Evolutionary conservation across 2,113 vertebrate species (phyloP).

Genomic region (Cynocephalus volans): DNA sequence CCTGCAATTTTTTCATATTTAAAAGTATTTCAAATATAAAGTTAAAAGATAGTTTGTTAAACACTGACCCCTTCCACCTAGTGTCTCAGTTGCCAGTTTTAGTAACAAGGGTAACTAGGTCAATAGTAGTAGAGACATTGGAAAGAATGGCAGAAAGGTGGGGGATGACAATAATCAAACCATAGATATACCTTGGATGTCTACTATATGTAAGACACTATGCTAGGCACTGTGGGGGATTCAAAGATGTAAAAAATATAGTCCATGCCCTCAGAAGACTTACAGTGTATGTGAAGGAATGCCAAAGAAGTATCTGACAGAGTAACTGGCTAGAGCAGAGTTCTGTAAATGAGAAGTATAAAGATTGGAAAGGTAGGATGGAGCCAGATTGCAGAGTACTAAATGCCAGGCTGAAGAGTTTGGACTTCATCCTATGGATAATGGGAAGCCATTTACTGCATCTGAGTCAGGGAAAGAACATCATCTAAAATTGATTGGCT

Average conservation of each 20-base stretch:
- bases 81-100: constrained; percentile 50
- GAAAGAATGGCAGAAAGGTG: constrained; percentile 11
- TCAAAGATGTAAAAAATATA: background rate
- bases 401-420: constrained; percentile 56
- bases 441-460: constrained; percentile 69
- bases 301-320: constrained; percentile 64
- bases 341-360: constrained; percentile 53
- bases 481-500: constrained; percentile 18
- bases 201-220: background rate
- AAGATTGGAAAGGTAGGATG: constrained; percentile 23
- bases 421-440: constrained; percentile 61
- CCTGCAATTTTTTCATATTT: constrained; percentile 24
- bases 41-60: constrained; percentile 45
- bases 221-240: background rate
- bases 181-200: background rate
- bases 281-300: constrained; percentile 41
- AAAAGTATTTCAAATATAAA: constrained; percentile 65
- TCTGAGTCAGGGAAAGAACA: constrained; percentile 58
- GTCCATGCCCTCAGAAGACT: background rate
- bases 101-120: constrained; percentile 46
- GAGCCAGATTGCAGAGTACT: constrained; percentile 30
- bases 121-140: background rate
- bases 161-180: background rate
- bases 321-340: constrained; percentile 50
- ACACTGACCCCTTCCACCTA: background rate